Evolutionary conservation across 2,113 vertebrate species (phyloP).

Genomic region (Pterocles burchelli): DNA sequence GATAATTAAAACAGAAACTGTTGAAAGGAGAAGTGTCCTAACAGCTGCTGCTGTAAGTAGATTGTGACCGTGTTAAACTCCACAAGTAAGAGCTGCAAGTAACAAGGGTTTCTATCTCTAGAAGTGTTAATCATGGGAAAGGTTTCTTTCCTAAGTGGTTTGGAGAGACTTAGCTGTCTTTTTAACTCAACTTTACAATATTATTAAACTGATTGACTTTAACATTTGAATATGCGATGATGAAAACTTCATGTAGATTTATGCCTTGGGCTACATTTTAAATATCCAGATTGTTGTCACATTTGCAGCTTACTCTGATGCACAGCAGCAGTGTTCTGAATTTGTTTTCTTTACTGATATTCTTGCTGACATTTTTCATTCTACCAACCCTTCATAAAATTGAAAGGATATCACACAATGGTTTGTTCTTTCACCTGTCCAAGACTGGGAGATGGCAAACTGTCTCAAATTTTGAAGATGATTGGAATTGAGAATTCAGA

Average conservation of each 20-base stretch:
- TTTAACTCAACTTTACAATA: neutral
- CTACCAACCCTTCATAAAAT: neutral
- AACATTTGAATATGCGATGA: neutral
- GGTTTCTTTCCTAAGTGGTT: neutral
- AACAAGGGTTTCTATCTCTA: neutral
- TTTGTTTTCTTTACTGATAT: neutral
- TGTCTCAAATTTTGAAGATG: neutral
- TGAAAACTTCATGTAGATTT: neutral
- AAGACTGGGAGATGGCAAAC: neutral
- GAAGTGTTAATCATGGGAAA: neutral
- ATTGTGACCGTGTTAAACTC: neutral
- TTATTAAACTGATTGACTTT: neutral
- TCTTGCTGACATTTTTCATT: conserved; percentile 3
- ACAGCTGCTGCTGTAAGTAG: neutral
- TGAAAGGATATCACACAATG: neutral
- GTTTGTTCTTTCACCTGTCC: neutral
- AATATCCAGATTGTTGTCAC: neutral
- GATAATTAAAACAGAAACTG: neutral
- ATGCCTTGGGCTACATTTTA: conserved; percentile 7
- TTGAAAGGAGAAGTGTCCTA: neutral
- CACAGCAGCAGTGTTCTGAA: neutral
- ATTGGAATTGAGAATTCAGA: neutral
- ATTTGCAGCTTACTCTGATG: neutral
- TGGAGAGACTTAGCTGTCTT: neutral
- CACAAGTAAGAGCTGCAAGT: neutral